phyloP scores from a whole-genome alignment of 1,140 invertebrate species.

The Chironomus tepperi region DNA sequence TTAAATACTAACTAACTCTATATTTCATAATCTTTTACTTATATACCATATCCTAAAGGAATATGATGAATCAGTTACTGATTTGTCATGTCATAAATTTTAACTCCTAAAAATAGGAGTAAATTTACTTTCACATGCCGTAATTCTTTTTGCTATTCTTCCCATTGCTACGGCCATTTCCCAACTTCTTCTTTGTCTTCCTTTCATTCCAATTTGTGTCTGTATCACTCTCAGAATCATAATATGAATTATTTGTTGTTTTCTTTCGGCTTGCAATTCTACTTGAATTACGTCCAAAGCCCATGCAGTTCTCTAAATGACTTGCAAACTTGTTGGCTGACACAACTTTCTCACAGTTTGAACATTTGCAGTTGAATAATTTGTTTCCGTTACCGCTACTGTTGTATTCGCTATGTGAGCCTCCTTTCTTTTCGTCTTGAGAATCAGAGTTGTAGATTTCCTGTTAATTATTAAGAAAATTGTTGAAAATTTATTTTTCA shows the following conservation, averaged over 20 bases:
- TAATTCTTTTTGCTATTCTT: not conserved
- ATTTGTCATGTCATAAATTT: too few relatives aligned
- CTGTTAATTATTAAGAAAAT: too few relatives aligned
- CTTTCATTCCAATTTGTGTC: not conserved
- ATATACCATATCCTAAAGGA: too few relatives aligned
- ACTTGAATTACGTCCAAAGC: not conserved
- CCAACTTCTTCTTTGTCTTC: not conserved
- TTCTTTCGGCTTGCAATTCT: not conserved
- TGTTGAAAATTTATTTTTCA: too few relatives aligned
- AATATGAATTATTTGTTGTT: constrained; percentile 9
- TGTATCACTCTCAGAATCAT: not conserved
- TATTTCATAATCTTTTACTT: too few relatives aligned
- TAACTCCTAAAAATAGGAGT: not conserved
- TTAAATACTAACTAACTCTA: too few relatives aligned
- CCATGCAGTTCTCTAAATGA: not conserved
- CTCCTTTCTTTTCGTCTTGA: not conserved
- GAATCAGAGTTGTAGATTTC: not conserved
- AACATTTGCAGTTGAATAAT: not conserved
- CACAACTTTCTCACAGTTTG: not conserved
- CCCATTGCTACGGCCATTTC: not conserved
- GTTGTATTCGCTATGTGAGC: not conserved
- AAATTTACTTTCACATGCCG: not conserved
- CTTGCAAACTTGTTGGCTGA: not conserved
- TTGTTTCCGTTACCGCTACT: not conserved
- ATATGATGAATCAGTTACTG: too few relatives aligned